phyloP scores from a whole-genome alignment of 2,113 vertebrate genomes.

The Taurulus bubalis region DNA sequence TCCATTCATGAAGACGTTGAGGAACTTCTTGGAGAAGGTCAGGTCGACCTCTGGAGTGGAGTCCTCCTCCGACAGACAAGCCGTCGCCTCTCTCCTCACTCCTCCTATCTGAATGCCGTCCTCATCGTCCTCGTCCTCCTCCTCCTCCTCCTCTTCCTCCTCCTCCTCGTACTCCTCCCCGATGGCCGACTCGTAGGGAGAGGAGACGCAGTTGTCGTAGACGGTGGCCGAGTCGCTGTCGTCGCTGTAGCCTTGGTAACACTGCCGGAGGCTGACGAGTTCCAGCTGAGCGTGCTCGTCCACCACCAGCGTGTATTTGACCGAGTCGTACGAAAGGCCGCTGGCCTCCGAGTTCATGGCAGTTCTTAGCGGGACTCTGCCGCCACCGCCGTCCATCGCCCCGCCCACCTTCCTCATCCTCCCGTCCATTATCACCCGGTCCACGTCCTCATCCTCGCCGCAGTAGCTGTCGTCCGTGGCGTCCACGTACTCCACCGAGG shows the following conservation, averaged over 20 bases:
- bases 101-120: constrained; percentile 72
- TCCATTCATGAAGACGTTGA: constrained; percentile 98
- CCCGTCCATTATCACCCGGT: constrained; percentile 70
- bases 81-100: constrained; percentile 80
- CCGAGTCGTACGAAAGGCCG: constrained; percentile 95
- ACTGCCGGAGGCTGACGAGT: constrained; percentile 93
- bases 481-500: constrained; percentile 77
- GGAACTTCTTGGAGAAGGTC: constrained; percentile 97
- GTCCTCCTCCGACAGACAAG: constrained; percentile 89
- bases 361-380: constrained; percentile 80
- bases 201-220: constrained; percentile 96
- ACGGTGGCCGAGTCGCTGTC: constrained; percentile 96
- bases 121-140: constrained; percentile 87
- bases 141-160: constrained; percentile 93
- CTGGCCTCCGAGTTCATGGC: constrained; percentile 94
- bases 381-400: constrained; percentile 33
- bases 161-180: constrained; percentile 95
- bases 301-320: constrained; percentile 98
- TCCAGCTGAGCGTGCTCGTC: constrained; percentile 96
- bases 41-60: constrained; percentile 92
- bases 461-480: constrained; percentile 76
- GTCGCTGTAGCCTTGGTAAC: constrained; percentile 95
- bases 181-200: constrained; percentile 93
- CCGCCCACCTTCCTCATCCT: constrained; percentile 45
- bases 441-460: constrained; percentile 77